phyloP scores from a whole-genome alignment of 2,113 vertebrate species.

The Gopherus flavomarginatus region DNA sequence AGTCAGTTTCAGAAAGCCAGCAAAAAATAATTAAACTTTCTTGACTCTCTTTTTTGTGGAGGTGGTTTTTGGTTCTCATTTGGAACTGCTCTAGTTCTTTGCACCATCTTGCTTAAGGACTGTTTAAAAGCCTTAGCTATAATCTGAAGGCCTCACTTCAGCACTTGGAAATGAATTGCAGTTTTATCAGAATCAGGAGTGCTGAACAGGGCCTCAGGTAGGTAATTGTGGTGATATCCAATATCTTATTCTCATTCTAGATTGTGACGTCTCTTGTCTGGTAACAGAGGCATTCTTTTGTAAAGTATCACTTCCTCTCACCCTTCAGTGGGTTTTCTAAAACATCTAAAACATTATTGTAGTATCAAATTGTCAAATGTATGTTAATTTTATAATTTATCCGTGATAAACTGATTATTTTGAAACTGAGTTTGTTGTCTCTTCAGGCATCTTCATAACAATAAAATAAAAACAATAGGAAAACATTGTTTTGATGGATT shows the following conservation, averaged over 20 bases:
- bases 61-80: background rate
- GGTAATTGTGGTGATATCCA: background rate
- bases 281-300: background rate
- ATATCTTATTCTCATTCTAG: background rate
- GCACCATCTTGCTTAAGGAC: background rate
- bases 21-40: background rate
- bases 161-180: background rate
- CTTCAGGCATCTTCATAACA: slow-evolving; percentile 97
- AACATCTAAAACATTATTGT: background rate
- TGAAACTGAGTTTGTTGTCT: slow-evolving; percentile 6
- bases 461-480: slow-evolving; percentile 92
- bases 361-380: background rate
- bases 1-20: background rate
- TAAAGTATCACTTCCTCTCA: background rate
- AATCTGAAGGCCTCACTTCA: background rate
- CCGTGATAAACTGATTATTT: background rate
- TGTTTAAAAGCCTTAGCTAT: background rate
- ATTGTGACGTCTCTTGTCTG: background rate
- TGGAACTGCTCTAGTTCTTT: background rate
- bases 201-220: background rate
- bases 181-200: background rate
- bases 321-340: background rate
- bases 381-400: background rate
- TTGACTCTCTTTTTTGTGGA: background rate
- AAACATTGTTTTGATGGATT: slow-evolving; percentile 92